Conservation (phyloP, 2,797 vertebrate genomes). For the Anniella stebbinsi region DNA sequence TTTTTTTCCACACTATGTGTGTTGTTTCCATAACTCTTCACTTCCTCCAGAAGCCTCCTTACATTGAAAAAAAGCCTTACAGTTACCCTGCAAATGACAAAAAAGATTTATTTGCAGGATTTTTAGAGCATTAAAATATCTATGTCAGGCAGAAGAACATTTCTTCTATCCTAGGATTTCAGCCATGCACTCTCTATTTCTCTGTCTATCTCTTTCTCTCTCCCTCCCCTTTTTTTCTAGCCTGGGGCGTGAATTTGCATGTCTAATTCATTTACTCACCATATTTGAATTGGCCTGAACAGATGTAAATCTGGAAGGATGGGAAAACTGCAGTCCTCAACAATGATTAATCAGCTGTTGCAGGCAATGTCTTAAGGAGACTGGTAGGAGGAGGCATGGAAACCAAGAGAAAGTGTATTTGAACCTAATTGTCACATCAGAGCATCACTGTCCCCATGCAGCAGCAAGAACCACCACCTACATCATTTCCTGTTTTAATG, state of each 20-base stretch:
- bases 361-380: slow-evolving; percentile 88
- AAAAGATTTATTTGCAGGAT: slow-evolving; percentile 85
- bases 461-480: slow-evolving; percentile 74
- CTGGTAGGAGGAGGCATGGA: slow-evolving; percentile 86
- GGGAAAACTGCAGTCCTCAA: slow-evolving; percentile 88
- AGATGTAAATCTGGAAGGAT: slow-evolving; percentile 88
- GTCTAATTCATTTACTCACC: slow-evolving; percentile 90
- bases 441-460: slow-evolving; percentile 84
- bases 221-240: slow-evolving; percentile 80
- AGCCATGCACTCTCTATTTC: slow-evolving; percentile 83
- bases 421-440: slow-evolving; percentile 86
- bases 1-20: slow-evolving; percentile 99
- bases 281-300: slow-evolving; percentile 90
- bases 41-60: slow-evolving; percentile 91
- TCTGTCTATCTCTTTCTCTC: slow-evolving; percentile 77
- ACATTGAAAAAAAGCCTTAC: slow-evolving; percentile 89
- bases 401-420: slow-evolving; percentile 87
- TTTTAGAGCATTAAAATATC: slow-evolving; percentile 87
- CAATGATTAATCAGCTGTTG: slow-evolving; percentile 89
- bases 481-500: slow-evolving; percentile 86
- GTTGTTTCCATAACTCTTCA: slow-evolving; percentile 94
- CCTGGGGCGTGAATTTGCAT: slow-evolving; percentile 89
- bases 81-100: slow-evolving; percentile 86
- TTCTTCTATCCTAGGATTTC: slow-evolving; percentile 89
- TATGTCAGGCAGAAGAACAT: slow-evolving; percentile 86